Evolutionary conservation across 2,113 vertebrate species (phyloP).

Genomic region (Gymnorhina tibicen): DNA sequence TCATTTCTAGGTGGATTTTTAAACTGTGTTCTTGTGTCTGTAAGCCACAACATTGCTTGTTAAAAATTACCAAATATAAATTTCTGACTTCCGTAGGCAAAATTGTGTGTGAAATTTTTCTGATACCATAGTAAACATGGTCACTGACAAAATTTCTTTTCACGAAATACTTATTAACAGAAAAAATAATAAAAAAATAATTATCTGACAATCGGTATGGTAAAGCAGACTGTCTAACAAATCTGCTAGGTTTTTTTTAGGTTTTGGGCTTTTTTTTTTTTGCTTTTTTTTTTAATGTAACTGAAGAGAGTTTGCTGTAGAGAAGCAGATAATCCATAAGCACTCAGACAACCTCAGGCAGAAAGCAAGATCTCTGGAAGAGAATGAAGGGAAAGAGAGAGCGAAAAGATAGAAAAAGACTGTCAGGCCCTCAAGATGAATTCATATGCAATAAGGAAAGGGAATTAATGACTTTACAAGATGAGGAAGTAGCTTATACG

Average conservation of each 20-base stretch:
- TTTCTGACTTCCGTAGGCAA: not conserved
- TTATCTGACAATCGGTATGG: not conserved
- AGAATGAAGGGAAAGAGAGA: not conserved
- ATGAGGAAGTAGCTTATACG: not conserved
- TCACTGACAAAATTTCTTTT: not conserved
- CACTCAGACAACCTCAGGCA: not conserved
- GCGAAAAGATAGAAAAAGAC: not conserved
- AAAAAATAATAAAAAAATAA: not conserved
- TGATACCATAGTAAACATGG: not conserved
- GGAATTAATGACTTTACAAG: not conserved
- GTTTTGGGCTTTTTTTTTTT: not conserved
- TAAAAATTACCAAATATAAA: not conserved
- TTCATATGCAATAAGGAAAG: not conserved
- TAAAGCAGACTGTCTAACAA: not conserved
- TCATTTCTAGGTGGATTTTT: not conserved
- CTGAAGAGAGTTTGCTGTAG: not conserved
- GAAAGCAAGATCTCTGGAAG: not conserved
- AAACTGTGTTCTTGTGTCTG: not conserved
- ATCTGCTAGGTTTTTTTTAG: not conserved
- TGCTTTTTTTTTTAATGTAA: not conserved
- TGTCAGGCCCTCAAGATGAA: not conserved
- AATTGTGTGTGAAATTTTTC: not conserved
- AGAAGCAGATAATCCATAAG: not conserved
- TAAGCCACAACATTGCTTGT: not conserved
- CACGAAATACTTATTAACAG: accelerated